Percentiles rank a stretch among this genome's conserved stretches.
Evolutionary conservation across 2,888 invertebrate species (phyloP).

Genomic region (Julus scandinavius): DNA sequence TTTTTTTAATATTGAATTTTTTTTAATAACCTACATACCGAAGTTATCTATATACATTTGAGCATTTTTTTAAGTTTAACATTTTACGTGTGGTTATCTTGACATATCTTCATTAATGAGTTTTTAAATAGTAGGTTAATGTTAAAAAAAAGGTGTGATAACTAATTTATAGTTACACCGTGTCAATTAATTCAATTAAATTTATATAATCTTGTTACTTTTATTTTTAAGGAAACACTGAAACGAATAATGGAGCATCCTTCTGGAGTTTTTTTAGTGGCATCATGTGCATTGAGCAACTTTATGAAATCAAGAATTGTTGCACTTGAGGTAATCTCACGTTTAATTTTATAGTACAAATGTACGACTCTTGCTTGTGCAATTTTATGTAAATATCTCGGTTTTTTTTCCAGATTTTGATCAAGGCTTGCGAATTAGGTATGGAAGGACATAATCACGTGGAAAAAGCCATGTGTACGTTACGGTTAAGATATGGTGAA

Average conservation of each 20-base stretch:
- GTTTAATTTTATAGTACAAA: background rate
- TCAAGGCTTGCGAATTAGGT: constrained; percentile 76
- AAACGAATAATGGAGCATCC: constrained; percentile 60
- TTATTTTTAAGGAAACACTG: constrained; percentile 58
- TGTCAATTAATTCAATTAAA: background rate
- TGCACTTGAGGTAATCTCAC: constrained; percentile 78
- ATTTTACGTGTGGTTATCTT: background rate
- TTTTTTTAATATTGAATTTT: background rate
- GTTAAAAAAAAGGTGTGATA: background rate
- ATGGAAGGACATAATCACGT: constrained; percentile 81
- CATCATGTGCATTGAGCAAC: constrained; percentile 65
- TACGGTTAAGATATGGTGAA: constrained; percentile 88
- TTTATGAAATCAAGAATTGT: constrained; percentile 68
- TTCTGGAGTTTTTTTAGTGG: constrained; percentile 62
- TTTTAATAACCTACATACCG: background rate
- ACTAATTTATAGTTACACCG: constrained; percentile 14
- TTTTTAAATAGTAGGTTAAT: constrained; percentile 8
- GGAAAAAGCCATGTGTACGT: constrained; percentile 88
- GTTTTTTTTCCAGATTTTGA: constrained; percentile 75
- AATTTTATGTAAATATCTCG: too few species aligned
- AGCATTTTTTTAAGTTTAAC: background rate
- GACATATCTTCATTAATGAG: background rate
- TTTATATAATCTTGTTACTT: background rate
- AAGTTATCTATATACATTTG: background rate
- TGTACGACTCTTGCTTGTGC: too few species aligned